Evolutionary conservation across 2,888 invertebrate species (phyloP).

Genomic region (Ophonus ardosiacus): DNA sequence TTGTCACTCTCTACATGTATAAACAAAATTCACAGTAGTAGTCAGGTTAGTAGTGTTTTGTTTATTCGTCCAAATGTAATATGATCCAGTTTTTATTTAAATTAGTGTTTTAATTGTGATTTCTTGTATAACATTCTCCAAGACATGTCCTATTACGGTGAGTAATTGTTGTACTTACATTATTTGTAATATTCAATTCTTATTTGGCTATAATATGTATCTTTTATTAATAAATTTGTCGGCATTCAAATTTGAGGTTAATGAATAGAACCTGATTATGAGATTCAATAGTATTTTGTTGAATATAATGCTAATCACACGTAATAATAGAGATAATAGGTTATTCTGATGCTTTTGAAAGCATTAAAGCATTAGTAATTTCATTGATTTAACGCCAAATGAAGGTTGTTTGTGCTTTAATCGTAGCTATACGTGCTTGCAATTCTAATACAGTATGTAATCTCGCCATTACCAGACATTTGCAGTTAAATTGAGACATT

Average conservation of each 20-base stretch:
- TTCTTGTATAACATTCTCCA: neutral
- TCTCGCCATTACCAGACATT: neutral
- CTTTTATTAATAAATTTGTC: neutral
- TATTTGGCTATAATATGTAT: neutral
- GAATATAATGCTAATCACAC: neutral
- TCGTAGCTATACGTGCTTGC: neutral
- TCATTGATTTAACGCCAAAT: constrained; percentile 1
- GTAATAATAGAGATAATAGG: neutral
- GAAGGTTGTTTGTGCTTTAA: constrained; percentile 3
- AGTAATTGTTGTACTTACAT: neutral
- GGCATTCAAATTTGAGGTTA: neutral
- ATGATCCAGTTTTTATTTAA: neutral
- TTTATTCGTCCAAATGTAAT: neutral
- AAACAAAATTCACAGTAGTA: neutral
- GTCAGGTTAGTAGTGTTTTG: neutral
- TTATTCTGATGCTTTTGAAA: neutral
- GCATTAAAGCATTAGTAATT: neutral
- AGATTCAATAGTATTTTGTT: neutral
- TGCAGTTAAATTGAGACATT: neutral
- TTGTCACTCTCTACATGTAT: neutral
- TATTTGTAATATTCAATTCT: neutral
- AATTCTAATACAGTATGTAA: neutral
- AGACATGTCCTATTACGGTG: neutral
- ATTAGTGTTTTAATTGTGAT: neutral
- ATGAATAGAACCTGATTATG: neutral